These are phyloP conservation scores for Dioctria linearis DNA, from an alignment of 2,888 invertebrate genomes.

Conservation along the genomic window DNA sequence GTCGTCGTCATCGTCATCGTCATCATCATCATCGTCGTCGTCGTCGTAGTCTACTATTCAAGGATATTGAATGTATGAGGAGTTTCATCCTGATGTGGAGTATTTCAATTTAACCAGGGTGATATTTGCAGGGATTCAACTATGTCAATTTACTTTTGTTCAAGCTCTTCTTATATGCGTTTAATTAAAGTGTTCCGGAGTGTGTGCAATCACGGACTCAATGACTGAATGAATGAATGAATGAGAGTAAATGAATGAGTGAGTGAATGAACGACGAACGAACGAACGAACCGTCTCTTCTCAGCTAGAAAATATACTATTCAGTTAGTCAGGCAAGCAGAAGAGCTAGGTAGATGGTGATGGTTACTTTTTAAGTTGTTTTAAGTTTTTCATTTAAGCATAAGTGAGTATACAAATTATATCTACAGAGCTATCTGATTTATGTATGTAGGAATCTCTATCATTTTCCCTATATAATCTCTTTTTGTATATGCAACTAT, in stretches of 20 bases:
- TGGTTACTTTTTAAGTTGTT: conserved; percentile 20
- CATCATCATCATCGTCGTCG: too few species aligned
- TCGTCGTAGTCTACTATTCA: not conserved
- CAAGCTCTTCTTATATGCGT: conserved; percentile 30
- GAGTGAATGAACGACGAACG: not conserved
- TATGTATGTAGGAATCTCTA: too few species aligned
- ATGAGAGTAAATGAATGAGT: too few species aligned
- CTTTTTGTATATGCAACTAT: too few species aligned
- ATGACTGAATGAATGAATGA: not conserved
- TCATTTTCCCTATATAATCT: too few species aligned
- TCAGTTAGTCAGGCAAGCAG: too few species aligned
- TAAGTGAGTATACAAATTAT: not conserved
- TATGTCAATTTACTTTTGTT: conserved; percentile 44
- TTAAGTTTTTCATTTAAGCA: conserved; percentile 7
- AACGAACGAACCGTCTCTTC: not conserved
- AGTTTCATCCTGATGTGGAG: not conserved
- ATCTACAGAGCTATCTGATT: too few species aligned
- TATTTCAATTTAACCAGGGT: conserved; percentile 28
- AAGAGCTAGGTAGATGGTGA: not conserved
- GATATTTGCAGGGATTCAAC: conserved; percentile 44
- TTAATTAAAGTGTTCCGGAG: conserved; percentile 38
- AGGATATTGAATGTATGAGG: conserved; percentile 7
- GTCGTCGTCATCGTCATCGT: too few species aligned
- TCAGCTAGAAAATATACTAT: not conserved
- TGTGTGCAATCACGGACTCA: not conserved